These are phyloP conservation scores for Eleginops maclovinus DNA, from an alignment of 2,113 vertebrate genomes.

Conservation along the genomic window DNA sequence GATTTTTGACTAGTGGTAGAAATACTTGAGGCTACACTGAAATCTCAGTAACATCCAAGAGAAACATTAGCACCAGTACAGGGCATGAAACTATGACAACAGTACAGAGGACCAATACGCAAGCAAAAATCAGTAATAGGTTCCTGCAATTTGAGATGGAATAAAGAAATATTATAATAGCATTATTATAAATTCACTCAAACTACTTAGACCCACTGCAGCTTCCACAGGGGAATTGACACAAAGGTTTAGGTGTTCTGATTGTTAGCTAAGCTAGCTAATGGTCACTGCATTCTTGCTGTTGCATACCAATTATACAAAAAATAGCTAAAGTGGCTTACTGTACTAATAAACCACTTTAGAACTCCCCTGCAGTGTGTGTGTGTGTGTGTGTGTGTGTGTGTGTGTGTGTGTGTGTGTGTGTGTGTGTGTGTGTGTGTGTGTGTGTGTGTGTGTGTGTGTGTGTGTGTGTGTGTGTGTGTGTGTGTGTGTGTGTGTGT, in stretches of 20 bases:
- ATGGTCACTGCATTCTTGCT: neutral
- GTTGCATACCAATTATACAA: neutral
- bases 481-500: neutral
- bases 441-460: too few species aligned
- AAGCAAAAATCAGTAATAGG: constrained; percentile 9
- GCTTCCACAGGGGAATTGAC: too few species aligned
- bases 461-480: neutral
- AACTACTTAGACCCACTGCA: neutral
- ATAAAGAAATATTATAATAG: constrained; percentile 11
- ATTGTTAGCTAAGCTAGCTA: too few species aligned
- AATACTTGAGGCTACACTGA: neutral
- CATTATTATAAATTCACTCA: neutral
- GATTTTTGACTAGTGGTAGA: neutral
- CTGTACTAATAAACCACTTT: constrained; percentile 17
- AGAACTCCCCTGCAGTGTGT: constrained; percentile 14
- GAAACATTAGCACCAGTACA: neutral
- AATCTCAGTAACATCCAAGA: too few species aligned
- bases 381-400: too few species aligned
- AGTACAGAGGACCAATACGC: constrained; percentile 22
- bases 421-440: too few species aligned
- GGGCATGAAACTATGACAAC: constrained; percentile 45
- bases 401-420: too few species aligned
- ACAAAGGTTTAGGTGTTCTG: too few species aligned
- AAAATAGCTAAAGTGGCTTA: constrained; percentile 15
- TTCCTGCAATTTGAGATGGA: constrained; percentile 13